Percentiles rank a stretch among this genome's conserved stretches.
phyloP scores from a whole-genome alignment of 2,113 vertebrate species.

The Laterallus jamaicensis region DNA sequence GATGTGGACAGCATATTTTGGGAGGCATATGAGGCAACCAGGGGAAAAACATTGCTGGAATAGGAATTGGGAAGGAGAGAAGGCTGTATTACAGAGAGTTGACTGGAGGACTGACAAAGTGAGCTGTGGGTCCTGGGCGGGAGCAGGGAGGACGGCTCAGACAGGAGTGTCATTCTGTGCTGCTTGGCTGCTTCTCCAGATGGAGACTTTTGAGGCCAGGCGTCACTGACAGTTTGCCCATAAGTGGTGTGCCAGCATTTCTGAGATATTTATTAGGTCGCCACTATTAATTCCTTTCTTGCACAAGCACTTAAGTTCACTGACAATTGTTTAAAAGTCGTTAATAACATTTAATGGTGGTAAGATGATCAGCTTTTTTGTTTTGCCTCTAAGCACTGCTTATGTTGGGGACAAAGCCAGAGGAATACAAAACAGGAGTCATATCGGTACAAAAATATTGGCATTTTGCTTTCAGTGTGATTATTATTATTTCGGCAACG shows the following conservation, averaged over 20 bases:
- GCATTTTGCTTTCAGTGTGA: neutral
- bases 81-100: neutral
- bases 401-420: constrained; percentile 30
- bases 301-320: neutral
- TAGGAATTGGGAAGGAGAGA: neutral
- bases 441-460: constrained; percentile 1
- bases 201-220: neutral
- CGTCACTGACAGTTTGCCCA: neutral
- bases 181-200: constrained; percentile 31
- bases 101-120: neutral
- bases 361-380: constrained; percentile 46
- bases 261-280: neutral
- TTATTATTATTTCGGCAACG: neutral
- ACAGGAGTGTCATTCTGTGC: neutral
- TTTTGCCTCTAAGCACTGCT: constrained; percentile 55
- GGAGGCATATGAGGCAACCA: neutral
- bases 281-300: neutral
- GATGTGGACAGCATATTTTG: neutral
- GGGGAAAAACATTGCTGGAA: neutral
- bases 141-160: neutral
- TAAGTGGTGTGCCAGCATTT: neutral
- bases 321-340: constrained; percentile 10
- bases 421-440: constrained; percentile 49
- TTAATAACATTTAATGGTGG: constrained; percentile 17
- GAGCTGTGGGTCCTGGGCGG: neutral